Evolutionary conservation across 1,140 invertebrate species (phyloP).

Genomic region (Drosophila dunni): DNA sequence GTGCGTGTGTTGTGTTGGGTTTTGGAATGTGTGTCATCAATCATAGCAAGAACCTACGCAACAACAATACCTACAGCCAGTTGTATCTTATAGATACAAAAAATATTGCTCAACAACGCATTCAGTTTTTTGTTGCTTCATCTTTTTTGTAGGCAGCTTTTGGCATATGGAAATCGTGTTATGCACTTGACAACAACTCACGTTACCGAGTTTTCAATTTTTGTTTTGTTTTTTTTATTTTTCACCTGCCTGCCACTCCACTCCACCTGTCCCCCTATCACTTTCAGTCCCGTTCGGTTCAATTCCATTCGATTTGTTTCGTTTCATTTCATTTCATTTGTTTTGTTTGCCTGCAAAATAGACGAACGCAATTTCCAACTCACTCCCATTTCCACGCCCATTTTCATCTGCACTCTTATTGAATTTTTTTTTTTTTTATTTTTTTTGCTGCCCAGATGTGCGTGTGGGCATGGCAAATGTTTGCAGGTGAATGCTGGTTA

Average conservation of each 20-base stretch:
- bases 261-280: neutral
- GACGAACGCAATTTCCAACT: conserved; percentile 9
- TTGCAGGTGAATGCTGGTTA: conserved; percentile 41
- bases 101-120: conserved; percentile 22
- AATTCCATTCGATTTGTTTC: conserved; percentile 15
- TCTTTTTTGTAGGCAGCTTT: conserved; percentile 5
- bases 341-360: conserved; percentile 29
- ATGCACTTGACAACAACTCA: conserved; percentile 37
- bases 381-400: neutral
- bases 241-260: neutral
- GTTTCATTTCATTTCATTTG: conserved; percentile 38
- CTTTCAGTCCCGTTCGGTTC: conserved; percentile 7
- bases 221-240: neutral
- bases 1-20: conserved; percentile 1
- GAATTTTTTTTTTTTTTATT: conserved; percentile 9
- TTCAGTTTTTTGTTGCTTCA: neutral
- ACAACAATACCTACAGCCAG: neutral
- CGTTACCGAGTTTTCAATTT: neutral
- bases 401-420: conserved; percentile 25
- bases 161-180: conserved; percentile 35
- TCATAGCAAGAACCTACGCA: conserved; percentile 22
- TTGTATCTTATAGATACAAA: conserved; percentile 17
- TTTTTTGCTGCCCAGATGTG: neutral
- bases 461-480: neutral
- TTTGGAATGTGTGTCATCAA: conserved; percentile 31